Conservation (phyloP, 2,113 vertebrate species). For the Hirundichthys speculiger region DNA sequence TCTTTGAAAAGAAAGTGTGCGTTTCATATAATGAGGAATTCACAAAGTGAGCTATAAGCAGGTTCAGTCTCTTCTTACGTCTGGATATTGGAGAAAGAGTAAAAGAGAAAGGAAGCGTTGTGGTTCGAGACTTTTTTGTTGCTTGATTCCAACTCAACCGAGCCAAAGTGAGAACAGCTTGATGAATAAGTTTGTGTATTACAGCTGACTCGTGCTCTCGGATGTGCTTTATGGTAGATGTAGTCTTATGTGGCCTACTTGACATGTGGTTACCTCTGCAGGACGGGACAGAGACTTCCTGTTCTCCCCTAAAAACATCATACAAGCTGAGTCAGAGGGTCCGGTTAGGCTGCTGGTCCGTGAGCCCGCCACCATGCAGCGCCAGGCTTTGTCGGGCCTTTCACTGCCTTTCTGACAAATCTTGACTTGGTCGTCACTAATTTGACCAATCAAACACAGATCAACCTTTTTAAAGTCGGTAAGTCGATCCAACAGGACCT, state of each 20-base stretch:
- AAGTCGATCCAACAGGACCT: background rate
- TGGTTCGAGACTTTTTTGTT: constrained; percentile 56
- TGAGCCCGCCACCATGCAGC: constrained; percentile 40
- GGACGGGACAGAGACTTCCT: constrained; percentile 27
- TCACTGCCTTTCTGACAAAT: constrained; percentile 52
- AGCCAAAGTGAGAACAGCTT: too few relatives aligned
- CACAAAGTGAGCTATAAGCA: constrained; percentile 43
- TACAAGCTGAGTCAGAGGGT: constrained; percentile 33
- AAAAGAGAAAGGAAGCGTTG: constrained; percentile 28
- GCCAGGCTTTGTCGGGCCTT: constrained; percentile 66
- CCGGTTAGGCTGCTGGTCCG: constrained; percentile 31
- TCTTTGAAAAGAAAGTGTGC: constrained; percentile 44
- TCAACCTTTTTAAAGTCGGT: constrained; percentile 4
- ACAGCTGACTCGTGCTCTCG: constrained; percentile 35
- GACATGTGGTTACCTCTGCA: constrained; percentile 37
- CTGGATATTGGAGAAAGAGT: constrained; percentile 49
- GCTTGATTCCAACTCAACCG: constrained; percentile 40
- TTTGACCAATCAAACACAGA: constrained; percentile 39
- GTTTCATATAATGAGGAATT: constrained; percentile 50
- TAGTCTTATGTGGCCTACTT: constrained; percentile 41
- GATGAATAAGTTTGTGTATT: too few relatives aligned
- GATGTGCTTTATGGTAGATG: constrained; percentile 52
- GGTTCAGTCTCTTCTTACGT: constrained; percentile 41
- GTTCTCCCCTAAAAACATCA: constrained; percentile 6
- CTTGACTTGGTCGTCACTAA: constrained; percentile 36